These are phyloP conservation scores for Andrena bucephala DNA, from an alignment of 2,888 invertebrate genomes.

Conservation along the genomic window DNA sequence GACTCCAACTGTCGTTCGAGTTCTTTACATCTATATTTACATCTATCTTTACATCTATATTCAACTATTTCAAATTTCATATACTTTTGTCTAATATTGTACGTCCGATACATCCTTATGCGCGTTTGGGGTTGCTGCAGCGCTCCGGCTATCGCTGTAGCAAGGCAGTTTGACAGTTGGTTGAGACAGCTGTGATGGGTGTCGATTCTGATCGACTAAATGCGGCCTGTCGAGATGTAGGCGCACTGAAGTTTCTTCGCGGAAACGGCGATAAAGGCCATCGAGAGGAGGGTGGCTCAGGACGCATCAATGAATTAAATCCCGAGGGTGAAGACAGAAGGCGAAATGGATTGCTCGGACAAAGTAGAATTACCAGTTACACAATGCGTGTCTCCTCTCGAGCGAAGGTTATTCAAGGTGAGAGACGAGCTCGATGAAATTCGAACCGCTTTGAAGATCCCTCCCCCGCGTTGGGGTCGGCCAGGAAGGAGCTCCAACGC, in stretches of 20 bases:
- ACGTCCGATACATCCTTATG: too few species aligned
- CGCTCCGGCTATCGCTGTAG: conserved; percentile 13
- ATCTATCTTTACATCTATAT: too few species aligned
- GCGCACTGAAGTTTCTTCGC: neutral
- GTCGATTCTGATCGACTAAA: neutral
- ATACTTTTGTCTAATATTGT: too few species aligned
- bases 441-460: conserved; percentile 63
- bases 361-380: conserved; percentile 60
- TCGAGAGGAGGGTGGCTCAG: neutral
- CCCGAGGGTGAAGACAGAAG: neutral
- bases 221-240: neutral
- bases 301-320: conserved; percentile 20
- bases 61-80: too few species aligned
- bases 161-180: neutral
- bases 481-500: conserved; percentile 28
- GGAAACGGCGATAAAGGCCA: neutral
- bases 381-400: conserved; percentile 30
- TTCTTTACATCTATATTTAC: too few species aligned
- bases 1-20: too few species aligned
- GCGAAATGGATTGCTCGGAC: conserved; percentile 52
- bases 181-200: neutral
- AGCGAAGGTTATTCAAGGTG: conserved; percentile 54
- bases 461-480: conserved; percentile 23
- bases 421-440: conserved; percentile 57
- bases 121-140: conserved; percentile 39